phyloP scores from a whole-genome alignment of 2,888 invertebrate genomes.

The Exephanes ischioxanthus region DNA sequence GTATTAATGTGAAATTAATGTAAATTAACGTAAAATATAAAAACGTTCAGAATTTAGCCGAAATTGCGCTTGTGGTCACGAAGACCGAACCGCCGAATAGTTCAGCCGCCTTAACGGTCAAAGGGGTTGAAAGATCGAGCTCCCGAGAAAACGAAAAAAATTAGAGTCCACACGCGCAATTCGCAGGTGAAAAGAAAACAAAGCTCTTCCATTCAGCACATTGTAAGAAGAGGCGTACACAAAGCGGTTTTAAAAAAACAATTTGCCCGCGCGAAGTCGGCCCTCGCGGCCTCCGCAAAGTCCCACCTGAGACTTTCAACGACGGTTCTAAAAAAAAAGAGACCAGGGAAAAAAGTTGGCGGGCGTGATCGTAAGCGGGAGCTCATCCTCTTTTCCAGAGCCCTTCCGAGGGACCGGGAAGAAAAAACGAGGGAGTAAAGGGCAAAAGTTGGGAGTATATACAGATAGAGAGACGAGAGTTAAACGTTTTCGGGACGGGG shows the following conservation, averaged over 20 bases:
- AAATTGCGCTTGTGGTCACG: too few relatives aligned
- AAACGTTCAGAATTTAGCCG: too few relatives aligned
- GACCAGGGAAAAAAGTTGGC: conserved; percentile 50
- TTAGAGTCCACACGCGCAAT: not conserved
- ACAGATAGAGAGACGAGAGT: conserved; percentile 38
- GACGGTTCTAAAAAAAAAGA: conserved; percentile 34
- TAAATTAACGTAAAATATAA: too few relatives aligned
- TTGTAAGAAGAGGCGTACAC: conserved; percentile 37
- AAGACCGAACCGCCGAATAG: too few relatives aligned
- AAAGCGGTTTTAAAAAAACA: conserved; percentile 68
- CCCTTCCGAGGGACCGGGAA: conserved; percentile 19
- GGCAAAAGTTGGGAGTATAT: conserved; percentile 31
- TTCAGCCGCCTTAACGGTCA: not conserved
- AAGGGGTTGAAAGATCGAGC: not conserved
- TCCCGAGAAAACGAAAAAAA: not conserved
- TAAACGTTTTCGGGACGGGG: conserved; percentile 25
- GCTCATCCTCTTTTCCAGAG: conserved; percentile 50
- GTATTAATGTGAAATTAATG: too few relatives aligned
- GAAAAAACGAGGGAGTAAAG: conserved; percentile 22
- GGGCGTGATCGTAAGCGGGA: conserved; percentile 52
- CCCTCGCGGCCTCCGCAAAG: conserved; percentile 59
- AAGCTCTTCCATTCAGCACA: conserved; percentile 34
- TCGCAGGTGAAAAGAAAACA: not conserved
- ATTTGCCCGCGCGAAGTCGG: conserved; percentile 60
- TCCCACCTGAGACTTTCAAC: conserved; percentile 64